phyloP scores from a whole-genome alignment of 2,797 vertebrate genomes.

The Pantherophis vulpinus region DNA sequence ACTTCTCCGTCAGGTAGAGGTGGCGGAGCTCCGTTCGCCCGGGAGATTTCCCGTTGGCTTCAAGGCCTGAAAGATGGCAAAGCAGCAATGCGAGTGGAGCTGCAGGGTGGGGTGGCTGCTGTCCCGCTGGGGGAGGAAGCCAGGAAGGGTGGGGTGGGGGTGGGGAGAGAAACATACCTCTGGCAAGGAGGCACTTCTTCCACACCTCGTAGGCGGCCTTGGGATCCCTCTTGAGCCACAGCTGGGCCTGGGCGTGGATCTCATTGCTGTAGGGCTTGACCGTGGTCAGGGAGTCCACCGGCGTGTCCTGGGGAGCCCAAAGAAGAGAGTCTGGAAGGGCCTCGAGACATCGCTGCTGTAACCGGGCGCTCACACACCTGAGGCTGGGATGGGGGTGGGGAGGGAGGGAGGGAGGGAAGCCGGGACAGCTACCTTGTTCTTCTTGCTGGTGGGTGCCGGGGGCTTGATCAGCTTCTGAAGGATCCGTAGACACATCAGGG shows the following conservation, averaged over 20 bases:
- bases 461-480: conserved; percentile 97
- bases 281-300: conserved; percentile 91
- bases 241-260: conserved; percentile 96
- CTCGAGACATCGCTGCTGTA: neutral
- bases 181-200: conserved; percentile 97
- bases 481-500: conserved; percentile 97
- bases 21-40: conserved; percentile 86
- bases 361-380: too few species aligned
- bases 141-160: too few species aligned
- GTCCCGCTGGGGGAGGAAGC: neutral
- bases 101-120: neutral
- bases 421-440: conserved; percentile 86
- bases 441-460: conserved; percentile 95
- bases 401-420: too few species aligned
- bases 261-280: conserved; percentile 98
- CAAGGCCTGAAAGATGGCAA: conserved; percentile 63
- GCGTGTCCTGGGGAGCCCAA: conserved; percentile 80
- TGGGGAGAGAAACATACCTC: conserved; percentile 73
- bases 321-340: neutral
- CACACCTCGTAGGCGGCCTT: conserved; percentile 96
- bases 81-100: neutral
- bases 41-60: conserved; percentile 82
- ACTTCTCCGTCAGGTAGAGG: conserved; percentile 94
- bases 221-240: conserved; percentile 97
- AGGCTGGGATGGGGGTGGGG: too few species aligned